A percentile compares a stretch with the other conserved stretches of the same genome.
Evolutionary conservation across 2,888 invertebrate species (phyloP).

Genomic region (Nemapogon koenigi): DNA sequence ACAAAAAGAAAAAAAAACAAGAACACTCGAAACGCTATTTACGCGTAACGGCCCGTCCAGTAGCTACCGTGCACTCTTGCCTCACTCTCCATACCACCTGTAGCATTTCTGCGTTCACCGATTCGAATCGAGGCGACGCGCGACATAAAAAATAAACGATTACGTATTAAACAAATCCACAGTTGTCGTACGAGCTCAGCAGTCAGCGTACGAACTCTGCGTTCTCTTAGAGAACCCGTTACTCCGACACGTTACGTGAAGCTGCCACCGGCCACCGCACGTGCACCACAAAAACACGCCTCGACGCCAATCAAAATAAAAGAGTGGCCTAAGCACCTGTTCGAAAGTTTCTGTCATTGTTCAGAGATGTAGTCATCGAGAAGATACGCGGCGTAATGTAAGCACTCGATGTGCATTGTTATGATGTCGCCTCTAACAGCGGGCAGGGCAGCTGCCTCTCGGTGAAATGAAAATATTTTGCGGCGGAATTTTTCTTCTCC

Average conservation of each 20-base stretch:
- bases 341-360: constrained; percentile 41
- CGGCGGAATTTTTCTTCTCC: background rate
- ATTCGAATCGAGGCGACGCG: too few species aligned
- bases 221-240: too few species aligned
- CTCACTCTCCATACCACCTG: background rate
- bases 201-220: too few species aligned
- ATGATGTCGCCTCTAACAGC: constrained; percentile 2
- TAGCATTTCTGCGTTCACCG: background rate
- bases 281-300: constrained; percentile 1
- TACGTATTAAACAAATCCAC: too few species aligned
- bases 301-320: constrained; percentile 8
- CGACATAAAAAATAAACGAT: too few species aligned
- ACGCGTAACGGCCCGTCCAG: constrained; percentile 55
- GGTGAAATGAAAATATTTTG: constrained; percentile 5
- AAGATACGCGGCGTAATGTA: constrained; percentile 24
- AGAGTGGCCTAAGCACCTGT: constrained; percentile 30
- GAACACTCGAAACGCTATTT: constrained; percentile 15
- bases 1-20: constrained; percentile 42
- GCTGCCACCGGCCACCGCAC: too few species aligned
- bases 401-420: constrained; percentile 4
- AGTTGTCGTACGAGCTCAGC: too few species aligned
- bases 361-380: constrained; percentile 36
- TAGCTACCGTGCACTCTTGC: constrained; percentile 25
- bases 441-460: constrained; percentile 7
- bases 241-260: too few species aligned